These are phyloP conservation scores for Gastracanthus pulcherrimus DNA, from an alignment of 2,888 invertebrate species.

Conservation along the genomic window DNA sequence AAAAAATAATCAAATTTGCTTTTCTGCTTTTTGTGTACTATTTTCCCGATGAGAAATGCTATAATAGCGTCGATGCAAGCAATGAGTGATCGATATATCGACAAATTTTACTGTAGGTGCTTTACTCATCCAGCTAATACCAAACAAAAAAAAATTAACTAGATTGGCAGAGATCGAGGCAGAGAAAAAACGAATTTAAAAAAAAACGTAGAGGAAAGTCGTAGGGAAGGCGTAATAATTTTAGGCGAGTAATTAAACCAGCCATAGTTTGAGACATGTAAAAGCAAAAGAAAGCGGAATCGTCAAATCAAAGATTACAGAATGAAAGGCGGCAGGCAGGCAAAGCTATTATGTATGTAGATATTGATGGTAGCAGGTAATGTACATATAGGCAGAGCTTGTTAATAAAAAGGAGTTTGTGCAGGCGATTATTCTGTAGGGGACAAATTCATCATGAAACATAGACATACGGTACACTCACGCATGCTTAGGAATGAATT, in stretches of 20 bases:
- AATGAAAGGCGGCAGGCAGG: not conserved
- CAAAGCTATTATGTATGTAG: constrained; percentile 32
- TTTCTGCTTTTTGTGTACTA: constrained; percentile 19
- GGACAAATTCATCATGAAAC: constrained; percentile 29
- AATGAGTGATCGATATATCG: not conserved
- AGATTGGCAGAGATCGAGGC: constrained; percentile 14
- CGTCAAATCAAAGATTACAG: not conserved
- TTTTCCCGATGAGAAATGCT: not conserved
- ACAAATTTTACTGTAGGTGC: not conserved
- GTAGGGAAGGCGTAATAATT: constrained; percentile 17
- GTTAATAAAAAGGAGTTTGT: constrained; percentile 36
- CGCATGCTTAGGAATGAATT: constrained; percentile 36
- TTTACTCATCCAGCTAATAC: constrained; percentile 14
- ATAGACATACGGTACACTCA: constrained; percentile 28
- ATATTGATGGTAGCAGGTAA: constrained; percentile 34
- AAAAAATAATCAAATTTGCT: constrained; percentile 17
- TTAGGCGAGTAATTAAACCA: constrained; percentile 8
- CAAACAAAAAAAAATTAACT: not conserved
- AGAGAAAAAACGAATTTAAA: not conserved
- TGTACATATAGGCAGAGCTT: constrained; percentile 49
- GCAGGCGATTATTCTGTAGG: not conserved
- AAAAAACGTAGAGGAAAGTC: not conserved
- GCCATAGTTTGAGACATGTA: not conserved
- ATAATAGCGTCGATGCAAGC: not conserved
- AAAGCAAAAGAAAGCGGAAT: constrained; percentile 9